Evolutionary conservation across 2,888 invertebrate genomes (phyloP).

Genomic region (Brachycybe producta): DNA sequence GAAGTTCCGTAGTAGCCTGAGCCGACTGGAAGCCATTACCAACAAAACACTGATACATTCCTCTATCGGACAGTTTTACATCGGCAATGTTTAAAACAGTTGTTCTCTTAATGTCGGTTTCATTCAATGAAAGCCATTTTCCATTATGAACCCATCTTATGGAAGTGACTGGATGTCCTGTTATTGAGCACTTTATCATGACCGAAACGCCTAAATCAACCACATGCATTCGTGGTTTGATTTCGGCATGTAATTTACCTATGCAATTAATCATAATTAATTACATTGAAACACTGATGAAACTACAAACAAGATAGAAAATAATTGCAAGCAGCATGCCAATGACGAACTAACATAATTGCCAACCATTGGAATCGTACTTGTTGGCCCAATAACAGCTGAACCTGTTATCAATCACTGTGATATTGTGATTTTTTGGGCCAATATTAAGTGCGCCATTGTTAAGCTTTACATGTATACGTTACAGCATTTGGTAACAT

Average conservation of each 20-base stretch:
- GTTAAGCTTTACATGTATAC: too few species aligned
- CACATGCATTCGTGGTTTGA: slow-evolving; percentile 44
- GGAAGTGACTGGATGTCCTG: slow-evolving; percentile 66
- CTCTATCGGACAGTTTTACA: slow-evolving; percentile 54
- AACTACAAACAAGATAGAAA: too few species aligned
- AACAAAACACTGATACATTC: slow-evolving; percentile 53
- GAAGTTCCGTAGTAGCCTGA: slow-evolving; percentile 24
- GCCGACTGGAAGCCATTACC: slow-evolving; percentile 42
- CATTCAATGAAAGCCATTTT: slow-evolving; percentile 37
- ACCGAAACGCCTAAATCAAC: slow-evolving; percentile 74
- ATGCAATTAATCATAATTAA: slow-evolving; percentile 21
- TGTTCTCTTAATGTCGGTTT: slow-evolving; percentile 4
- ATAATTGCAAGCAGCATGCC: too few species aligned
- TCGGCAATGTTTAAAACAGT: slow-evolving; percentile 14
- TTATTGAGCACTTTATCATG: slow-evolving; percentile 71
- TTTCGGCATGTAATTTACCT: slow-evolving; percentile 67
- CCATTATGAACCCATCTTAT: slow-evolving; percentile 72
- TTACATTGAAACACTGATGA: too few species aligned
- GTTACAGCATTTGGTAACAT: too few species aligned
- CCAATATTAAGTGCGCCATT: too few species aligned
- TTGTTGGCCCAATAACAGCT: too few species aligned
- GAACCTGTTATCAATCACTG: too few species aligned
- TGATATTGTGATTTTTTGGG: too few species aligned
- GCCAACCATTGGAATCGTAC: too few species aligned
- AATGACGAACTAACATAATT: too few species aligned